Conservation (phyloP, 1,140 invertebrate genomes). For the Temnothorax nylanderi region DNA sequence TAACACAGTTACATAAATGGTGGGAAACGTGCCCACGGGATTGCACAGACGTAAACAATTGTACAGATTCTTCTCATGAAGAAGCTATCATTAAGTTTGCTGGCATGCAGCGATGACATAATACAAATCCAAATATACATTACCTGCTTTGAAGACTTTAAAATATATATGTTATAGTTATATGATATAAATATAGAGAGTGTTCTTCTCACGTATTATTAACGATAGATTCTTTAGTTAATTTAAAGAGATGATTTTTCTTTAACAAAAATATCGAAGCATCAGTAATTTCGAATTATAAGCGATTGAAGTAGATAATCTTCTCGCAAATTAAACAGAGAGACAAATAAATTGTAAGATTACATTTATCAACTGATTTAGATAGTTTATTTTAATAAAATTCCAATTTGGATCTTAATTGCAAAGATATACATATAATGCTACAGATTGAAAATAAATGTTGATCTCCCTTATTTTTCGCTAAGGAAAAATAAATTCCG, state of each 20-base stretch:
- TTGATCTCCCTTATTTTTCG: background rate
- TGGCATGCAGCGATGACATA: background rate
- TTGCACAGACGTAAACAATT: constrained; percentile 39
- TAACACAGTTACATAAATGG: constrained; percentile 45
- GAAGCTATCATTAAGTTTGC: constrained; percentile 21
- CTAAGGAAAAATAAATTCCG: background rate
- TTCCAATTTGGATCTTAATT: background rate
- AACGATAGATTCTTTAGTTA: background rate
- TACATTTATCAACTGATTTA: background rate
- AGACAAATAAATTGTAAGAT: background rate
- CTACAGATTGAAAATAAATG: background rate
- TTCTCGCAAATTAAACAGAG: background rate
- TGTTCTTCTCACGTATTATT: background rate
- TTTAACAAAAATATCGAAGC: background rate
- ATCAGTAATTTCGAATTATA: background rate
- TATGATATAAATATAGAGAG: no score
- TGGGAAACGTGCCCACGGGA: constrained; percentile 31
- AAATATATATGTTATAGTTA: background rate
- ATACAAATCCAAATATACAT: background rate
- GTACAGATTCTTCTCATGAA: constrained; percentile 31
- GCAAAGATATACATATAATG: background rate
- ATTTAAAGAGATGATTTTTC: background rate
- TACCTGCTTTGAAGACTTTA: background rate
- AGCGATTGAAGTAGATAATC: background rate
- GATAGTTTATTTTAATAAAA: background rate